phyloP scores from a whole-genome alignment of 2,113 vertebrate species.

The Crocuta crocuta region DNA sequence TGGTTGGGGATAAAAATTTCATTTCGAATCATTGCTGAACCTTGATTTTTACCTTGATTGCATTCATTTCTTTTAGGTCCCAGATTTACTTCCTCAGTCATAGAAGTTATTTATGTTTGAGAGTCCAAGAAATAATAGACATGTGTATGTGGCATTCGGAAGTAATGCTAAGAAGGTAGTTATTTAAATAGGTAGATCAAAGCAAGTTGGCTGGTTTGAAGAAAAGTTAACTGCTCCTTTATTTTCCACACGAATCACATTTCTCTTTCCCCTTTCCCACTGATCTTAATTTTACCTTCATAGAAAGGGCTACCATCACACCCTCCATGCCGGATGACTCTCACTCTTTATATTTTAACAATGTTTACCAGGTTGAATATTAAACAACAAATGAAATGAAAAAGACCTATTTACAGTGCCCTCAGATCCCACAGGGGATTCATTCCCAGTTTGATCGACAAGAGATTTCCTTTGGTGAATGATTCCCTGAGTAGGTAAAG shows the following conservation, averaged over 20 bases:
- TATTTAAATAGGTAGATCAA: constrained; percentile 3
- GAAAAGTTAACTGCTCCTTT: neutral
- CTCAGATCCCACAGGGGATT: neutral
- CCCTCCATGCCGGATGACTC: neutral
- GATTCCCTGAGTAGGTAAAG: neutral
- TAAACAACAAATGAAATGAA: constrained; percentile 36
- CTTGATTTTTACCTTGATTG: constrained; percentile 13
- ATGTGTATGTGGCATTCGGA: neutral
- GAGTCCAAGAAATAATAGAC: constrained; percentile 40
- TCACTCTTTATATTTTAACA: constrained; percentile 59
- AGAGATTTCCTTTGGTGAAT: neutral
- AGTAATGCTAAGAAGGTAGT: neutral
- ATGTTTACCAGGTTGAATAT: constrained; percentile 48
- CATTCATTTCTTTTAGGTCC: neutral
- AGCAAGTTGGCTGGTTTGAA: neutral
- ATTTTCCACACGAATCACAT: neutral
- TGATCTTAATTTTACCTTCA: constrained; percentile 50
- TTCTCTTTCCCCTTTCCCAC: neutral
- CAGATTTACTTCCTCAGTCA: constrained; percentile 29
- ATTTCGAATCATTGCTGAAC: neutral
- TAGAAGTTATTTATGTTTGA: constrained; percentile 1
- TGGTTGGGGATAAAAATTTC: neutral
- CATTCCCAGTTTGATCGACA: neutral
- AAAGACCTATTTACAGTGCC: neutral
- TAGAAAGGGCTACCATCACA: neutral